These are phyloP conservation scores for Hirtodrosophila confusa DNA, from an alignment of 2,888 invertebrate genomes.

Conservation along the genomic window DNA sequence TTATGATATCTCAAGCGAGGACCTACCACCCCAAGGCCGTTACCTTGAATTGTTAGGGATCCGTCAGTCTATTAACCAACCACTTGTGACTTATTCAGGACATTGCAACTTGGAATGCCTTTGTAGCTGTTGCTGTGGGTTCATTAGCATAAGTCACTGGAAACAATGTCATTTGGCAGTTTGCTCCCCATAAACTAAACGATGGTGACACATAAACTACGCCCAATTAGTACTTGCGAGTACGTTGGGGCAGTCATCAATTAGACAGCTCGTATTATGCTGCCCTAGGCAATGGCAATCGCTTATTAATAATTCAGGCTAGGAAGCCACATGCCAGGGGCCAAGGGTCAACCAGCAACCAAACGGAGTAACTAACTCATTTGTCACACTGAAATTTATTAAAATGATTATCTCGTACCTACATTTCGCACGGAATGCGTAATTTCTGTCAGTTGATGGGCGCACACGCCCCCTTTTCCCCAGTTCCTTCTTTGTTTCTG, in stretches of 20 bases:
- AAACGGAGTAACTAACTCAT: slow-evolving; percentile 56
- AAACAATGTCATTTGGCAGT: slow-evolving; percentile 22
- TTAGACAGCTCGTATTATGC: slow-evolving; percentile 43
- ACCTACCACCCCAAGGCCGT: too few species aligned
- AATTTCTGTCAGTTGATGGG: slow-evolving; percentile 59
- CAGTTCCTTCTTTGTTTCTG: too few species aligned
- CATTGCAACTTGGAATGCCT: too few species aligned
- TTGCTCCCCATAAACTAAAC: slow-evolving; percentile 28
- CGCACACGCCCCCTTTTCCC: slow-evolving; percentile 1
- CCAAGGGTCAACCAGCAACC: neutral
- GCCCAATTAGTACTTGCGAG: slow-evolving; percentile 28
- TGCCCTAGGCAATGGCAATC: slow-evolving; percentile 28
- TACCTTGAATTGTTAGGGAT: too few species aligned
- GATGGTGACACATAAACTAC: slow-evolving; percentile 43
- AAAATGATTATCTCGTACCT: slow-evolving; percentile 79
- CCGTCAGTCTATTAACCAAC: too few species aligned
- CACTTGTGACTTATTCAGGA: too few species aligned
- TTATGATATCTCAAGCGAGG: too few species aligned
- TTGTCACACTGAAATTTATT: slow-evolving; percentile 79
- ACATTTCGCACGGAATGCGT: slow-evolving; percentile 77
- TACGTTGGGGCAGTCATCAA: slow-evolving; percentile 48
- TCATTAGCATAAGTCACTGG: slow-evolving; percentile 43
- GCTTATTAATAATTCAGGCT: slow-evolving; percentile 71
- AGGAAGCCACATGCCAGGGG: slow-evolving; percentile 15
- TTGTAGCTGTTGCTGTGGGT: neutral